A percentile compares a stretch with the other conserved stretches of the same genome.
These are phyloP conservation scores for Chrysogorgia sp. DNA, from an alignment of 92 coral and sea anemone genomes.

Conservation along the genomic window DNA sequence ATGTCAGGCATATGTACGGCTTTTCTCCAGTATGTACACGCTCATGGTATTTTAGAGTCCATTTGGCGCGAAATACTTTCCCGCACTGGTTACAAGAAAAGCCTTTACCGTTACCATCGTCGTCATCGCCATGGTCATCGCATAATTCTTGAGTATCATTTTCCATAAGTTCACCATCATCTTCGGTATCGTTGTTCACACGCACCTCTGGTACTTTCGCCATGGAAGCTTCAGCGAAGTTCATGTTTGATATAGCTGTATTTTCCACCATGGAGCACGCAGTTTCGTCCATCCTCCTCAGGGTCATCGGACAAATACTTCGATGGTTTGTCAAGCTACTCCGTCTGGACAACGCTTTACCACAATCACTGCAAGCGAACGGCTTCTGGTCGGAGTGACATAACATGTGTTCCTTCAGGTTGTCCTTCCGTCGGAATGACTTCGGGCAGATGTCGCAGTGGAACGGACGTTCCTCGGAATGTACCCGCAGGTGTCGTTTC, in stretches of 20 bases:
- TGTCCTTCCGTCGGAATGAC: constrained; percentile 49
- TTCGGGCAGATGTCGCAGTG: constrained; percentile 29
- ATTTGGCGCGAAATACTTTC: constrained; percentile 38
- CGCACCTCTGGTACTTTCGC: constrained; percentile 5
- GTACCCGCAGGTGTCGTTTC: constrained; percentile 32
- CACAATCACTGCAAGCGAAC: constrained; percentile 27
- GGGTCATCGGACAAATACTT: constrained; percentile 27
- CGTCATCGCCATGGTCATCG: too few species aligned
- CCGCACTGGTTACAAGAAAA: constrained; percentile 36
- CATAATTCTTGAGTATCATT: constrained; percentile 14
- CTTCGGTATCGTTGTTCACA: constrained; percentile 15
- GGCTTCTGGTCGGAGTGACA: constrained; percentile 44
- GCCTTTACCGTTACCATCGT: constrained; percentile 12
- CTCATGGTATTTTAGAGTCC: constrained; percentile 39
- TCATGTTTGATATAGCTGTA: constrained; percentile 21
- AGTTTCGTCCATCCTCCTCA: neutral
- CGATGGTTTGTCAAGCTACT: constrained; percentile 39
- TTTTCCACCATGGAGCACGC: neutral
- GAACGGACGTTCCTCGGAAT: constrained; percentile 43
- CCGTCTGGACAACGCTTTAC: constrained; percentile 35
- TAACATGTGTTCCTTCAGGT: constrained; percentile 36
- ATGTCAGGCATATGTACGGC: constrained; percentile 45
- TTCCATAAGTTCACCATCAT: neutral
- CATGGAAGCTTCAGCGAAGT: neutral
- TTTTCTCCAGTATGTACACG: constrained; percentile 39